These are phyloP conservation scores for Trichogramma dendrolimi DNA, from an alignment of 2,888 invertebrate species.

Conservation along the genomic window DNA sequence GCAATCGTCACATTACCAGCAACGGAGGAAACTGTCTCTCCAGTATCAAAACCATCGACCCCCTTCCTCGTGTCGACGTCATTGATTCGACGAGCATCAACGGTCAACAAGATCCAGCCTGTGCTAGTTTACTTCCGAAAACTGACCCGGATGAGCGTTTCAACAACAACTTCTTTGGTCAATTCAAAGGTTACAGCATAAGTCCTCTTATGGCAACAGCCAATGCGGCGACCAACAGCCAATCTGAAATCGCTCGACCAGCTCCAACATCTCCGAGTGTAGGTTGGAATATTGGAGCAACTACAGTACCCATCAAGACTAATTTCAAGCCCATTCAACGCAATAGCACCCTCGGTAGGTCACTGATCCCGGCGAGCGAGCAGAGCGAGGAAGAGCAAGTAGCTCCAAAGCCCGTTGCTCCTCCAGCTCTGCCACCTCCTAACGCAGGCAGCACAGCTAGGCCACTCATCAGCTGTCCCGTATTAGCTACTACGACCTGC, in stretches of 20 bases:
- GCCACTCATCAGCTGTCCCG: conserved; percentile 77
- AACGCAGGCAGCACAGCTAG: conserved; percentile 63
- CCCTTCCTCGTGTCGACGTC: conserved; percentile 43
- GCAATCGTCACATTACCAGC: conserved; percentile 34
- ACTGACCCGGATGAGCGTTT: conserved; percentile 50
- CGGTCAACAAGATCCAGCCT: conserved; percentile 41
- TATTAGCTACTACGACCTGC: conserved; percentile 76
- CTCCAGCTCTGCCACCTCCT: conserved; percentile 62
- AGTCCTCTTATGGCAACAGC: conserved; percentile 58
- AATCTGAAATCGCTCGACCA: conserved; percentile 42
- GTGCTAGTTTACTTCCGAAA: conserved; percentile 48
- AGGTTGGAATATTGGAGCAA: conserved; percentile 63
- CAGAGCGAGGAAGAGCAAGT: background rate
- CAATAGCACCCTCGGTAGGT: conserved; percentile 32
- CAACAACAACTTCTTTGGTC: conserved; percentile 71
- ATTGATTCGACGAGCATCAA: conserved; percentile 44
- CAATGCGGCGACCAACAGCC: conserved; percentile 39
- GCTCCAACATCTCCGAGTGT: conserved; percentile 64
- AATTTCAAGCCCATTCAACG: conserved; percentile 40
- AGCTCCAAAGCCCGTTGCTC: conserved; percentile 25
- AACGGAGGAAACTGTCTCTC: background rate
- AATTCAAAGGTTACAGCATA: conserved; percentile 81
- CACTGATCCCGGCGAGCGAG: conserved; percentile 23
- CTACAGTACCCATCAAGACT: conserved; percentile 48
- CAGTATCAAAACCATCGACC: conserved; percentile 44